Evolutionary conservation across 1,140 invertebrate species (phyloP).

Genomic region (Plectrocnemia conspersa): DNA sequence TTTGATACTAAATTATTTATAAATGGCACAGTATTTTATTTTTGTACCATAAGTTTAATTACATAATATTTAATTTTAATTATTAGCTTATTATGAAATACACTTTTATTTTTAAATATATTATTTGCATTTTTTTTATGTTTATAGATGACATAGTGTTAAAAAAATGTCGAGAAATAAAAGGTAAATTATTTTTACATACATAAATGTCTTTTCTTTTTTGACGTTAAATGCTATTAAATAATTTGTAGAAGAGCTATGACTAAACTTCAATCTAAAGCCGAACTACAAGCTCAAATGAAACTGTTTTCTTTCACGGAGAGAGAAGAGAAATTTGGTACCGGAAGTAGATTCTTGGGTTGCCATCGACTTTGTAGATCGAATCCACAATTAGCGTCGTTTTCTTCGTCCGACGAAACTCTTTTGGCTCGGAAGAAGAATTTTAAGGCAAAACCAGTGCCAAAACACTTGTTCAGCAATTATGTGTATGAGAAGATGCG

Average conservation of each 20-base stretch:
- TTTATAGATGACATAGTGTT: slow-evolving; percentile 2
- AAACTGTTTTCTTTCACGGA: slow-evolving; percentile 61
- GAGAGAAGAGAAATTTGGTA: slow-evolving; percentile 49
- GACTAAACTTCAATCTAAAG: slow-evolving; percentile 54
- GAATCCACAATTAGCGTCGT: slow-evolving; percentile 52
- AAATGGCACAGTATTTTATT: not conserved
- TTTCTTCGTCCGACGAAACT: slow-evolving; percentile 39
- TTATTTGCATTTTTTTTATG: not conserved
- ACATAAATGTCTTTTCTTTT: no score
- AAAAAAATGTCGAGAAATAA: no score
- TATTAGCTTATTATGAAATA: not conserved
- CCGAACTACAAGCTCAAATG: slow-evolving; percentile 55
- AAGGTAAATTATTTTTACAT: no score
- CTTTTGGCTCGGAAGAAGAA: slow-evolving; percentile 42
- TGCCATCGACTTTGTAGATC: slow-evolving; percentile 48
- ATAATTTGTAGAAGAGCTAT: slow-evolving; percentile 49
- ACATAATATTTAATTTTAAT: not conserved
- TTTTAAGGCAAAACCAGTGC: slow-evolving; percentile 63
- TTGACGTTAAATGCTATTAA: no score
- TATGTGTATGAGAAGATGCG: slow-evolving; percentile 65
- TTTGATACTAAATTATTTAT: not conserved
- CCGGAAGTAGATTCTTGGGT: slow-evolving; percentile 34
- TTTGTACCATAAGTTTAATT: not conserved
- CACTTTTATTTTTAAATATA: not conserved
- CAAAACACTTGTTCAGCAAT: slow-evolving; percentile 64